Conservation (phyloP, 2,797 vertebrate genomes). For the Peromyscus aztecus region DNA sequence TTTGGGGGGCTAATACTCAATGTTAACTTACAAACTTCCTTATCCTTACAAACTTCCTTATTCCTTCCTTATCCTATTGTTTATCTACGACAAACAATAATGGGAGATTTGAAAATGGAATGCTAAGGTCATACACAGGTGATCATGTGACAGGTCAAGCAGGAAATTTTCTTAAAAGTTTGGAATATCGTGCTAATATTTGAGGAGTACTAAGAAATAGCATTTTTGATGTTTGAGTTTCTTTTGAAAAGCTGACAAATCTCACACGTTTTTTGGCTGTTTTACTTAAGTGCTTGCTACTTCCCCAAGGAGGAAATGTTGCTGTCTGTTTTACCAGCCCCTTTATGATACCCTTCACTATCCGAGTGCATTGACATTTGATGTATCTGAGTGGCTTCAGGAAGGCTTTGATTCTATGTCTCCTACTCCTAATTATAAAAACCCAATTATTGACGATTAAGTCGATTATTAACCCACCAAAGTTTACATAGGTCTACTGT, state of each 20-base stretch:
- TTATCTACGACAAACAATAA: not conserved
- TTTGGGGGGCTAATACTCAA: not conserved
- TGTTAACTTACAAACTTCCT: not conserved
- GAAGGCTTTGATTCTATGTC: not conserved
- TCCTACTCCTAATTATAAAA: not conserved
- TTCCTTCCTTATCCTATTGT: no score
- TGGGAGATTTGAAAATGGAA: not conserved
- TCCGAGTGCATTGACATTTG: not conserved
- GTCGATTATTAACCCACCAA: not conserved
- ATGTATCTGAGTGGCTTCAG: not conserved
- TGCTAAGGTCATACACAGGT: not conserved
- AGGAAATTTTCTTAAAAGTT: not conserved
- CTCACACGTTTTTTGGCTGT: not conserved
- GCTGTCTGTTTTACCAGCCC: not conserved
- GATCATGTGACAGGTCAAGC: not conserved
- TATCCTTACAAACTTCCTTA: not conserved
- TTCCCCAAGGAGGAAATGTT: not conserved
- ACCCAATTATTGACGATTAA: not conserved
- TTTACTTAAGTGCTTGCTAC: not conserved
- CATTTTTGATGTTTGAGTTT: not conserved
- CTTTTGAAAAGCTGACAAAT: constrained; percentile 1
- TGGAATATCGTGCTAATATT: not conserved
- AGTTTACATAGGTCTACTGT: not conserved
- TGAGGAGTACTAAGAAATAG: not conserved
- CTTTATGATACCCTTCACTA: not conserved